Base-by-base conservation (phyloP, 2,888 invertebrate genomes). In the Xestia xanthographa region DNA sequence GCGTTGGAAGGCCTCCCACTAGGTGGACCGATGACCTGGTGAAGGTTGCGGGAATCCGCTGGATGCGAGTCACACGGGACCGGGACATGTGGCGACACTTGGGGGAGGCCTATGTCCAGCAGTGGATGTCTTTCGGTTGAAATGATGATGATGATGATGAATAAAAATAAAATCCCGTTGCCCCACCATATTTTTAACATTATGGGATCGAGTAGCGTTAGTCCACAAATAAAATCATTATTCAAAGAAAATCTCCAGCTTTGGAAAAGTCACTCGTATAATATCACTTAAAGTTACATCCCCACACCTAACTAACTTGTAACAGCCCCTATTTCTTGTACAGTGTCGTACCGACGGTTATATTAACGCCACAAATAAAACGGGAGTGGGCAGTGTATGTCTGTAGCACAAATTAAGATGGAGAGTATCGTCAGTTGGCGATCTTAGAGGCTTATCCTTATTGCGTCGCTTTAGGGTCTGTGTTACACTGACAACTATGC, bases 381-480 rank as follows among this genome's bases (percentile, higher is more conserved):
- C 29, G 43, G n/a, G 66, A 77, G 88, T 86, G 84, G 83, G 80
- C 82, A 83, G 82, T 77, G 79, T 81, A 75, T 85, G 75, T 83
- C 83, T 85, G 74, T 77, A 63, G 65, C 70, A 68, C 76, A 87
- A 90, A 90, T 90, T 83, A 88, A 90, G 90, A 90, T 86, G 77
- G 87, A 90, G 86, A 60, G 66, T 58, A n/a, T 56, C 77, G 82
- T 84, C 83, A 70, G 66, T 1, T 14, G 70, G 26, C 34, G 53
- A 85, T 77, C 83, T 72, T 3, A 2, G 70, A 50, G 48, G 83
- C 83, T 89, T 85, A 87, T 53, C 78, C 76, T 84, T 80, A 80
- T 77, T 84, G 87, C 79, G 50, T 65, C 65, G 9, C 38, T 53
- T 1, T 63, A 53, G 29, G n/a, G 72, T 0, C 2, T 34, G 50